Conservation (phyloP, 1,140 invertebrate genomes). For the Hycleus phaleratus region DNA sequence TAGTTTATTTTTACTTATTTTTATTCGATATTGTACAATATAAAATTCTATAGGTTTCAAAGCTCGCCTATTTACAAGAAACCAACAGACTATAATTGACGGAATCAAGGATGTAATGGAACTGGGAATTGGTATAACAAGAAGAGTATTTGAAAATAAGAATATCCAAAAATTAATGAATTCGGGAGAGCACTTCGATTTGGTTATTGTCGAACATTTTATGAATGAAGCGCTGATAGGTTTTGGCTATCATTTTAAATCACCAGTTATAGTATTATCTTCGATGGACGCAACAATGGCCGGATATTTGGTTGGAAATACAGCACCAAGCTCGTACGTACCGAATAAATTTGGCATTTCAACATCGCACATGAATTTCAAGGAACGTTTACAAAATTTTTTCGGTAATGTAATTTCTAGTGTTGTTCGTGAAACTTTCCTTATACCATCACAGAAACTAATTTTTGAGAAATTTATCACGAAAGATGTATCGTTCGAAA, state of each 20-base stretch:
- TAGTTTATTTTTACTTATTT: neutral
- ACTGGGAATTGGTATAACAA: neutral
- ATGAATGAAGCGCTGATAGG: constrained; percentile 58
- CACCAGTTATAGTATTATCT: constrained; percentile 1
- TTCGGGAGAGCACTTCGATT: constrained; percentile 47
- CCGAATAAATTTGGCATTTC: neutral
- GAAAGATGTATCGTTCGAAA: neutral
- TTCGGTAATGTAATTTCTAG: neutral
- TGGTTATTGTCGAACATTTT: constrained; percentile 57
- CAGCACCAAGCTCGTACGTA: constrained; percentile 2
- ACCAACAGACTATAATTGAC: neutral
- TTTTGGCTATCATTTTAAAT: constrained; percentile 49
- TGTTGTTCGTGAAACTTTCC: neutral
- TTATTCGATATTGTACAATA: neutral
- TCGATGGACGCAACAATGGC: neutral
- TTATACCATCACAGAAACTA: neutral
- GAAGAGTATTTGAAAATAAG: constrained; percentile 4
- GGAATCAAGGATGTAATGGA: neutral
- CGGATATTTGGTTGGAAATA: constrained; percentile 28
- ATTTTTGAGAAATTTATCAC: neutral
- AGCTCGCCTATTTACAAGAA: neutral
- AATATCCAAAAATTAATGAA: constrained; percentile 19
- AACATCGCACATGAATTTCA: constrained; percentile 4
- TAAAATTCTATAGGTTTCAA: neutral
- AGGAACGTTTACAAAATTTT: neutral